Evolutionary conservation across 2,888 invertebrate genomes (phyloP).

Genomic region (Corbicula japonica): DNA sequence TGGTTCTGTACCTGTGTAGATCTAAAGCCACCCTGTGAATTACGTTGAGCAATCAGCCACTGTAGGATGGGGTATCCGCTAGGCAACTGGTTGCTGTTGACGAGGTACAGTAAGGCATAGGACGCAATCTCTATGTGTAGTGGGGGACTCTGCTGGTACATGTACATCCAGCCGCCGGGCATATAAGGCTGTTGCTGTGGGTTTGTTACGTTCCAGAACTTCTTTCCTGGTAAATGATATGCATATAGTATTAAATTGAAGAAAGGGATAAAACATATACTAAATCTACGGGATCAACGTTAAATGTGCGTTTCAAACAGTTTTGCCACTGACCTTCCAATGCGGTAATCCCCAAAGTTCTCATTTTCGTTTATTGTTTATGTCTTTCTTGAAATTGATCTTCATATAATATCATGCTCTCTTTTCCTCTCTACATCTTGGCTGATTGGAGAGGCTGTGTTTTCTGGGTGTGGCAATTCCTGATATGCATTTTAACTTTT

Average conservation of each 20-base stretch:
- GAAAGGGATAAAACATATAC: too few species aligned
- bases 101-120: conserved; percentile 81
- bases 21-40: conserved; percentile 81
- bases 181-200: neutral
- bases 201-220: conserved; percentile 49
- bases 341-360: neutral
- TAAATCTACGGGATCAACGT: too few species aligned
- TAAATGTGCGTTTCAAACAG: neutral
- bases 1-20: conserved; percentile 81
- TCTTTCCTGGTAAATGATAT: conserved; percentile 32
- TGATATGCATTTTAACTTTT: too few species aligned
- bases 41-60: conserved; percentile 80
- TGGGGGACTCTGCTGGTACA: conserved; percentile 53
- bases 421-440: too few species aligned
- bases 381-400: neutral
- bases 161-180: conserved; percentile 26
- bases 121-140: conserved; percentile 79
- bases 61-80: conserved; percentile 74
- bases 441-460: too few species aligned
- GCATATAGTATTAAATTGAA: neutral
- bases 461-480: too few species aligned
- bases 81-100: conserved; percentile 59
- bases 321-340: neutral
- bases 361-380: neutral
- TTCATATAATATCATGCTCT: neutral